Conservation (phyloP, 2,888 invertebrate species). For the Meganola albula region DNA sequence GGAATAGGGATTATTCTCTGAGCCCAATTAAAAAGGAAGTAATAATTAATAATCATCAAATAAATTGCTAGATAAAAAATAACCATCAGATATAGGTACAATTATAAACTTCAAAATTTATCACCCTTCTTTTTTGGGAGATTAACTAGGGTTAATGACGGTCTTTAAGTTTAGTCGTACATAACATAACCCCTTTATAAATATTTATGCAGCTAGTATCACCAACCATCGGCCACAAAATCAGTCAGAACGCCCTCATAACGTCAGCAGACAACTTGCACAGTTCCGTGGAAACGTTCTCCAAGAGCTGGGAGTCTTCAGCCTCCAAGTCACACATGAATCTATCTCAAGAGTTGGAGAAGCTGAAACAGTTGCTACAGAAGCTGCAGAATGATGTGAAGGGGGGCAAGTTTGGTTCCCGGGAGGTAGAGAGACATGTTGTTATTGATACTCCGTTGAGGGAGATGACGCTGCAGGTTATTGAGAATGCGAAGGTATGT, state of each 20-base stretch:
- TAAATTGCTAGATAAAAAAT: too few species aligned
- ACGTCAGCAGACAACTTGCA: constrained; percentile 38
- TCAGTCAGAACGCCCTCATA: constrained; percentile 42
- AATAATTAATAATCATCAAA: too few species aligned
- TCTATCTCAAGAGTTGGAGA: constrained; percentile 26
- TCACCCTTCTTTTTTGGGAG: too few species aligned
- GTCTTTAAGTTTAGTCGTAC: too few species aligned
- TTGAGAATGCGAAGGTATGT: constrained; percentile 49
- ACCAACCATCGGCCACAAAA: constrained; percentile 43
- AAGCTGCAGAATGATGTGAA: constrained; percentile 36
- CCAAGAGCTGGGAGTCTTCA: constrained; percentile 32
- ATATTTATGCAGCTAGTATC: constrained; percentile 44
- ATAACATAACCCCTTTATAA: too few species aligned
- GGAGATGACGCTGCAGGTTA: constrained; percentile 42
- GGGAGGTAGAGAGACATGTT: constrained; percentile 31
- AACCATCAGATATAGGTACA: too few species aligned
- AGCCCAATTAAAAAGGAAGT: too few species aligned
- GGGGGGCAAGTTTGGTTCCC: constrained; percentile 35
- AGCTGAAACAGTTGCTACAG: constrained; percentile 32
- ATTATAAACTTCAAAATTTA: too few species aligned
- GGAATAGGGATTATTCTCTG: too few species aligned
- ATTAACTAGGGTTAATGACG: too few species aligned
- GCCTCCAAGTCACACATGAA: constrained; percentile 28
- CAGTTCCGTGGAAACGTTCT: constrained; percentile 30
- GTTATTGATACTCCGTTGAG: constrained; percentile 52